phyloP scores from a whole-genome alignment of 2,113 vertebrate species.

The Helogale parvula region DNA sequence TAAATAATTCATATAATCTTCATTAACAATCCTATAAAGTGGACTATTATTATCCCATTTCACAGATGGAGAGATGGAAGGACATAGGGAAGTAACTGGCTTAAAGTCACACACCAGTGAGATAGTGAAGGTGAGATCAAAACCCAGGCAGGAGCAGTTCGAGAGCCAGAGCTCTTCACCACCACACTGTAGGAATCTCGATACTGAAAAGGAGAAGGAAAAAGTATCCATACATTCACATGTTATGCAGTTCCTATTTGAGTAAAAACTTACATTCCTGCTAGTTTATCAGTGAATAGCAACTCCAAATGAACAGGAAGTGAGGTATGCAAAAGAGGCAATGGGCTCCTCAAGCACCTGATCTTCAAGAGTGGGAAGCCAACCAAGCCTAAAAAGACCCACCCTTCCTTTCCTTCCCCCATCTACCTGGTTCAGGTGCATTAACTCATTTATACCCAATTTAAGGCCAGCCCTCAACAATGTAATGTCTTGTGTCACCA shows the following conservation, averaged over 20 bases:
- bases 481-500: neutral
- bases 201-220: neutral
- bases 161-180: neutral
- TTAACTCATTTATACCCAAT: neutral
- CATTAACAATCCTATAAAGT: neutral
- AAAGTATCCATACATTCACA: neutral
- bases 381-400: neutral
- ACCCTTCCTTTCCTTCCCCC: no score
- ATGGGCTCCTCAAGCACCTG: neutral
- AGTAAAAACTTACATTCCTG: neutral
- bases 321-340: neutral
- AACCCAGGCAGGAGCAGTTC: neutral
- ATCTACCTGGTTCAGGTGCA: no score
- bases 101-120: neutral
- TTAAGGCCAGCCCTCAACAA: neutral
- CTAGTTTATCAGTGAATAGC: neutral
- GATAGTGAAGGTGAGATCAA: neutral
- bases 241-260: neutral
- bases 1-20: neutral
- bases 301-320: neutral
- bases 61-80: neutral
- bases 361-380: neutral
- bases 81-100: neutral
- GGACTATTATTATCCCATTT: neutral
- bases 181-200: neutral